Evolutionary conservation across 2,797 vertebrate species (phyloP).

Genomic region (Enteromius paludinosus): DNA sequence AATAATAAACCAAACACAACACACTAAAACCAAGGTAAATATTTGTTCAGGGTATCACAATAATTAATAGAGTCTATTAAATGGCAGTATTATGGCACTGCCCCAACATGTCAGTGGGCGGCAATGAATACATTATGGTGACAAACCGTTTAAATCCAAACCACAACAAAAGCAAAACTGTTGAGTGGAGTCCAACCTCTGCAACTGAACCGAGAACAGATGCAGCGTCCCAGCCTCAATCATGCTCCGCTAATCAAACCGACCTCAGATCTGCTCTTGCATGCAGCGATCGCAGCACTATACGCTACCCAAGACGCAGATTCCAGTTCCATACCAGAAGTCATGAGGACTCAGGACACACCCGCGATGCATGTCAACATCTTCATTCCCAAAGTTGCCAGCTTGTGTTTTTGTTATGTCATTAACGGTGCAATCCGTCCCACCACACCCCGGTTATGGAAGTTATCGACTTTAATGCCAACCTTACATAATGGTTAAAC

Average conservation of each 20-base stretch:
- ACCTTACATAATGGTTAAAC: neutral
- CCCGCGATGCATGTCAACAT: neutral
- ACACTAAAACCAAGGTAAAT: neutral
- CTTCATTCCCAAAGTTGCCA: conserved; percentile 37
- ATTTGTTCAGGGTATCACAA: neutral
- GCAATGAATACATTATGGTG: neutral
- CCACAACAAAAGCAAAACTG: neutral
- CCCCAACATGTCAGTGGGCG: neutral
- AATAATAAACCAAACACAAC: neutral
- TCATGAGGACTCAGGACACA: conserved; percentile 26
- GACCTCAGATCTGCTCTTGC: neutral
- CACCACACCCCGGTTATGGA: neutral
- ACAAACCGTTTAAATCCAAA: neutral
- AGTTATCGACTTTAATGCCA: neutral
- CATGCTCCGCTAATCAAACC: neutral
- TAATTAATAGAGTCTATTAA: neutral
- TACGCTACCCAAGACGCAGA: neutral
- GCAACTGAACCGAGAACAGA: neutral
- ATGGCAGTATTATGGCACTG: neutral
- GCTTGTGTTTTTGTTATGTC: conserved; percentile 22
- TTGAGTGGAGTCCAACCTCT: neutral
- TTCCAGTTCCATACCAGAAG: neutral
- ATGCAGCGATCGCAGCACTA: neutral
- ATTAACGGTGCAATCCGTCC: conserved; percentile 7
- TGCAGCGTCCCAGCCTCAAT: neutral